Conservation (phyloP, 2,888 invertebrate genomes). For the Acrobasis repandana region DNA sequence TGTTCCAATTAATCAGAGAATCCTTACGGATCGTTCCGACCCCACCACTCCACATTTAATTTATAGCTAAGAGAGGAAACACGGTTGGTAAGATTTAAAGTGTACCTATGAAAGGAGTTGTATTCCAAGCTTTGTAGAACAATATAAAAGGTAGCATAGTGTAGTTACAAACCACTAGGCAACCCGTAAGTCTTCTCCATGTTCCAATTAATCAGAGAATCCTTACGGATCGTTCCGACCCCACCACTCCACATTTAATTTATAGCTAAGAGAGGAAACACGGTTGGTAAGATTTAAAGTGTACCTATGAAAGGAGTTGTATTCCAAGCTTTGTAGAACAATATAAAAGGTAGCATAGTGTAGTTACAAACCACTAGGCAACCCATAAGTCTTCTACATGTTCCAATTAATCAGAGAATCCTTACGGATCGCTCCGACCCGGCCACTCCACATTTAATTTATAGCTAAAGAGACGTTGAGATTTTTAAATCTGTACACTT, state of each 20-base stretch:
- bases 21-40: background rate
- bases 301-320: too few species aligned
- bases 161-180: too few species aligned
- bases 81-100: too few species aligned
- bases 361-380: too few species aligned
- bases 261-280: background rate
- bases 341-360: too few species aligned
- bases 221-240: background rate
- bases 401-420: too few species aligned
- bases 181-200: background rate
- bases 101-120: too few species aligned
- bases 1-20: conserved; percentile 3
- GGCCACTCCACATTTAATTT: background rate
- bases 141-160: too few species aligned
- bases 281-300: too few species aligned
- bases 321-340: too few species aligned
- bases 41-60: background rate
- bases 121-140: too few species aligned
- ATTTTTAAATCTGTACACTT: too few species aligned
- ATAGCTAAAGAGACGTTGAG: background rate
- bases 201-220: conserved; percentile 5
- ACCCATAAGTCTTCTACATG: background rate
- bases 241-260: background rate
- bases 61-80: background rate
- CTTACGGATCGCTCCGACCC: background rate